Percentiles rank a stretch among this genome's conserved stretches.
phyloP scores from a whole-genome alignment of 2,888 invertebrate species.

The Xanthorhoe designata region DNA sequence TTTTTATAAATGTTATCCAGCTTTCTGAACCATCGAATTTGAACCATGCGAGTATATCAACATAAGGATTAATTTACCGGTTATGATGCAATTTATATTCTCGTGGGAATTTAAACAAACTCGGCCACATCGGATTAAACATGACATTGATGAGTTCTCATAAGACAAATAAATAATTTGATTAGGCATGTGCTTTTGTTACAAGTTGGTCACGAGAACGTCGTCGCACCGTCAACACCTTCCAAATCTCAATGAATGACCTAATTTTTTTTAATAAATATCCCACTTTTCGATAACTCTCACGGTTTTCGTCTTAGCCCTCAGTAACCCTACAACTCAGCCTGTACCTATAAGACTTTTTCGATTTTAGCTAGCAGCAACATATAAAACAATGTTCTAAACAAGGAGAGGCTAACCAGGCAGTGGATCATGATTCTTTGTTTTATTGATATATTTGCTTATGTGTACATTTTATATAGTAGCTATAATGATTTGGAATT shows the following conservation, averaged over 20 bases:
- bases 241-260: slow-evolving; percentile 12
- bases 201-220: slow-evolving; percentile 14
- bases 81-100: slow-evolving; percentile 22
- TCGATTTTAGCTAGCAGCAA: too few species aligned
- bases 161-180: slow-evolving; percentile 14
- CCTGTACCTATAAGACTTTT: too few species aligned
- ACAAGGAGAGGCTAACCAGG: too few species aligned
- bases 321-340: too few species aligned
- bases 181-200: slow-evolving; percentile 17
- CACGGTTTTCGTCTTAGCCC: too few species aligned
- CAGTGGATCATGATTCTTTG: too few species aligned
- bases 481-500: too few species aligned
- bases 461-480: too few species aligned
- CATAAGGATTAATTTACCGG: slow-evolving; percentile 16
- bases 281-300: too few species aligned
- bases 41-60: neutral
- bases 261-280: neutral
- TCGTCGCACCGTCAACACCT: neutral
- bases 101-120: slow-evolving; percentile 28
- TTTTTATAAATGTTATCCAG: too few species aligned
- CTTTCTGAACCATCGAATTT: slow-evolving; percentile 4
- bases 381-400: too few species aligned
- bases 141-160: slow-evolving; percentile 31
- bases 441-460: too few species aligned
- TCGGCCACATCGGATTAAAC: slow-evolving; percentile 24